Base-by-base conservation (phyloP, 2,888 invertebrate species). In the Melieria crassipennis region DNA sequence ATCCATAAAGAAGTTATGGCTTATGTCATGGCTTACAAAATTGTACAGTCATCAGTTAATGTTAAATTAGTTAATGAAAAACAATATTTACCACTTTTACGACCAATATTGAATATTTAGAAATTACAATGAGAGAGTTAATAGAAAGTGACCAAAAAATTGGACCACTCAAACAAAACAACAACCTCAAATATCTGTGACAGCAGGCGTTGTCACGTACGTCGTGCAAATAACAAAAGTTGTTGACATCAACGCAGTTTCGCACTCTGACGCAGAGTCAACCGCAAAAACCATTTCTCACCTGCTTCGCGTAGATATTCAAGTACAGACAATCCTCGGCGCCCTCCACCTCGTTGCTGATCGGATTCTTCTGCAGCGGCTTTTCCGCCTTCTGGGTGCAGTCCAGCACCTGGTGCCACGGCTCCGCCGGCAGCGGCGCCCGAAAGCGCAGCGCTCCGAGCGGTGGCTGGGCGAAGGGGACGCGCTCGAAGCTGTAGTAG, bases 271-370 rank as follows among this genome's bases (percentile, higher is more conserved):
- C 16, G 16, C 13, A 7, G 11, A 4, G 47, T 5, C 6, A 63
- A 13, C 13, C 45, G 11, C 58, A 58, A 48, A 46, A 10, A 43
- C 5, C 42, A 3, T 10, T 11, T 79, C 78, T 75, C 73, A 85
- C 76, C 69, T 77, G 71, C 71, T 84, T 84, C 0, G 76, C 78
- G 69, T 83, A 87, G 0, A 89, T 83, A 79, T 89, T 89, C 11
- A 89, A 76, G 79, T 88, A 87, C 1, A 89, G 79, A 75, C 89
- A 90, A 76, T 89, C 88, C 80, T 90, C 89, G 30, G 82, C 80
- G 11, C 89, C 89, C 65, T 82, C 80, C 1, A 79, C 57, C 13
- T 73, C 11, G 47, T 87, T 80, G 45, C 82, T 70, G 4, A 85
- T 79, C 11, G 80, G 72, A 75, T 85, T 81, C 45, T 79, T 77